Evolutionary conservation across 2,888 invertebrate species (phyloP), one percentile per base, ranked within the genome.

Genomic region (Aquatica leii): DNA sequence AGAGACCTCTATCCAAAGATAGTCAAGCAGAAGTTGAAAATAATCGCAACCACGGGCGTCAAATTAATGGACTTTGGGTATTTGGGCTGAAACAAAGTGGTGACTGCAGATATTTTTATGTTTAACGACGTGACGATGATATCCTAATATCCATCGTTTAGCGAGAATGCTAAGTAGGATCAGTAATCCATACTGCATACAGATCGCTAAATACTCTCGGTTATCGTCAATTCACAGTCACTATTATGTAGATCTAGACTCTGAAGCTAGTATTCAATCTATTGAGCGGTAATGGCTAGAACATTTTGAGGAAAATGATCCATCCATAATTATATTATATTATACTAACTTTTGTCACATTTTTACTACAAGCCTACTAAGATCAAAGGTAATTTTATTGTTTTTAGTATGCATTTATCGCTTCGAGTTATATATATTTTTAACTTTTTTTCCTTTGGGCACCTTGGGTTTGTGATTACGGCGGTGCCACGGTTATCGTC

Each of bases 241-340:
- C 8, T 4, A 43, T 43, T 43, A 43, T 43, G 43, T 43, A 15
- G 14, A 43, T 15, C 43, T 17, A 43, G 15, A 12, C 6, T 15
- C 6, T 15, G 43, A 14, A 43, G 40, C 40, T n/a, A 40, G 14
- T 40, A 40, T 14, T 40, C 3, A 40, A 40, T 6, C 6, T 40
- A 40, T 40, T 40, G 40, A 40, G 40, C 40, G 40, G 40, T 40
- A n/a, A 40, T 40, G 40, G 40, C n/a, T 40, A 14, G 40, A 43
- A 15, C 15, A 43, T 43, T 15, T 43, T 43, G 17, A 43, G 17
- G 43, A 43, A 14, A 43, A 43, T 15, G 17, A 43, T n/a, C n/a
- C n/a, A n/a, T n/a, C n/a, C n/a, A n/a, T n/a, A n/a, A n/a, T n/a
- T n/a, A n/a, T n/a, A n/a, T n/a, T n/a, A n/a, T n/a, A n/a, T n/a